A percentile compares a stretch with the other conserved stretches of the same genome.
Evolutionary conservation across 2,888 invertebrate genomes (phyloP).

Genomic region (Belgica antarctica): DNA sequence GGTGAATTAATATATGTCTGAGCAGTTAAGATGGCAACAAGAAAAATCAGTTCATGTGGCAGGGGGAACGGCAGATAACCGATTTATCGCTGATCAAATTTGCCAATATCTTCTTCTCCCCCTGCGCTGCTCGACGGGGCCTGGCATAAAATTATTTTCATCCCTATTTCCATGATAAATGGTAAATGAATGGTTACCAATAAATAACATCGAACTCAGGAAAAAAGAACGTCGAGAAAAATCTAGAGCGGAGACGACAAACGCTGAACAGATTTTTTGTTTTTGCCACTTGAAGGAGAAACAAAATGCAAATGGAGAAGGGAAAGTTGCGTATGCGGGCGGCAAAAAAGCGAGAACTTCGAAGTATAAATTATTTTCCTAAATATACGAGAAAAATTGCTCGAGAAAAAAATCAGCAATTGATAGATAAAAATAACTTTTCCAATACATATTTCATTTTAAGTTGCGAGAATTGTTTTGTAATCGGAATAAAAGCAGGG

Average conservation of each 20-base stretch:
- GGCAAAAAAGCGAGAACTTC: neutral
- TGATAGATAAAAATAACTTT: slow-evolving; percentile 26
- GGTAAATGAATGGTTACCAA: slow-evolving; percentile 36
- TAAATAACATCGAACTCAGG: slow-evolving; percentile 12
- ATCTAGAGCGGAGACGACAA: slow-evolving; percentile 23
- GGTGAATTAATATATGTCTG: neutral
- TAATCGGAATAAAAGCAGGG: too few species aligned
- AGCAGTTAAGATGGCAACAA: neutral
- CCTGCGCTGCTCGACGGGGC: slow-evolving; percentile 8
- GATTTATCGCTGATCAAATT: slow-evolving; percentile 40
- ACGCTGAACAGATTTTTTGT: slow-evolving; percentile 24
- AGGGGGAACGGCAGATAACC: neutral
- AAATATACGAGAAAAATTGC: neutral
- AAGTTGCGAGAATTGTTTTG: neutral
- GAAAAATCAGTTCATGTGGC: too few species aligned
- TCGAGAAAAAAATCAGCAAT: slow-evolving; percentile 7
- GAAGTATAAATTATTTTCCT: slow-evolving; percentile 16
- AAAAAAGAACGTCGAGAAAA: neutral
- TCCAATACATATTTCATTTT: slow-evolving; percentile 23
- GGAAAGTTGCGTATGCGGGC: slow-evolving; percentile 20
- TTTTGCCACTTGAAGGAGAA: neutral
- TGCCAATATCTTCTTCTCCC: slow-evolving; percentile 39
- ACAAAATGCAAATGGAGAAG: slow-evolving; percentile 12
- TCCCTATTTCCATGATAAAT: slow-evolving; percentile 27
- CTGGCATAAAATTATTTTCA: slow-evolving; percentile 39